Conservation (phyloP, 2,888 invertebrate genomes). For the Odontothrips loti region DNA sequence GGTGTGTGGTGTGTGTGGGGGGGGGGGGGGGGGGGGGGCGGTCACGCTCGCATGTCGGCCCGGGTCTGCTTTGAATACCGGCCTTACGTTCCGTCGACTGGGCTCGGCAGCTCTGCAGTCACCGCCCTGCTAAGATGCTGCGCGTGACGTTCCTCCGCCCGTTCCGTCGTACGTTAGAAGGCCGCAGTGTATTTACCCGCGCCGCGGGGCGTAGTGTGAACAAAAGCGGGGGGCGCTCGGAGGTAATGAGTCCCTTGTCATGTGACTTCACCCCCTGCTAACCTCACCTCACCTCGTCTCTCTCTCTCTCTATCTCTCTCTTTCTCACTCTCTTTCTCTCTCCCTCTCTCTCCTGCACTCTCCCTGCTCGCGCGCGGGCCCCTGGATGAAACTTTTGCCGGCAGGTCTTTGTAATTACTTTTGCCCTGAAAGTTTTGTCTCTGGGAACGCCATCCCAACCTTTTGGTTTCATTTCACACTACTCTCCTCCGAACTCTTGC, state of each 20-base stretch:
- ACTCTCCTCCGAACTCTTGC: too few species aligned
- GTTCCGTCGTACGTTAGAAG: too few species aligned
- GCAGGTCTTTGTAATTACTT: constrained; percentile 25
- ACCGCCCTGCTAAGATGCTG: too few species aligned
- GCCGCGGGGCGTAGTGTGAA: too few species aligned
- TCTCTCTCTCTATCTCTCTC: neutral
- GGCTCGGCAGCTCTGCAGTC: too few species aligned
- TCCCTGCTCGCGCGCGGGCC: neutral
- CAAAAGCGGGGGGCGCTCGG: neutral
- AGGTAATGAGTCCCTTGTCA: constrained; percentile 23
- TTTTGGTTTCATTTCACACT: constrained; percentile 8
- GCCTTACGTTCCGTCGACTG: too few species aligned
- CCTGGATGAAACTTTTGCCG: constrained; percentile 7
- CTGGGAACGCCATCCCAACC: neutral
- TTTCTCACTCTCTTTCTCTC: neutral
- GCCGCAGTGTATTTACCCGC: too few species aligned
- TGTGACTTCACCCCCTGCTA: neutral
- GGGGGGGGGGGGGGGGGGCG: neutral
- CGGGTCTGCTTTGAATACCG: too few species aligned
- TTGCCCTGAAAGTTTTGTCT: constrained; percentile 8
- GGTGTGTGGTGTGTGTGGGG: neutral
- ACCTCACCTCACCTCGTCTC: neutral
- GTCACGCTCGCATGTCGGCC: neutral
- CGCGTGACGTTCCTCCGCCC: too few species aligned
- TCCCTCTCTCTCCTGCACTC: too few species aligned